Conservation (phyloP, 1,140 invertebrate species). For the Lasaia peninsularis region DNA sequence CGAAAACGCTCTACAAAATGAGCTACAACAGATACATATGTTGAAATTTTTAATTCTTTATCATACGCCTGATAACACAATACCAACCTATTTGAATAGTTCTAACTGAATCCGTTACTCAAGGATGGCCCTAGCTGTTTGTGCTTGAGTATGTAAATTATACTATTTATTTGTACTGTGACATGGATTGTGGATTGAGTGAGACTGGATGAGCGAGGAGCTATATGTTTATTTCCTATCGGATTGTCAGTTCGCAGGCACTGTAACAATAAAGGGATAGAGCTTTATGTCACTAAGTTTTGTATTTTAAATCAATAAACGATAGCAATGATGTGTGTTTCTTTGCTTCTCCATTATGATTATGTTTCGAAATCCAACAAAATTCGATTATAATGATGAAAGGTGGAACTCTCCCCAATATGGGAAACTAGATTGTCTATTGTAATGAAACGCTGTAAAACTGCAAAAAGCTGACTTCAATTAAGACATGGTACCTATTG, state of each 20-base stretch:
- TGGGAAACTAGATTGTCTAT: too few species aligned
- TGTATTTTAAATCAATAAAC: constrained; percentile 78
- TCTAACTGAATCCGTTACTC: constrained; percentile 47
- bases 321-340: constrained; percentile 64
- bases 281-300: constrained; percentile 77
- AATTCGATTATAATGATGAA: too few species aligned
- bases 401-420: too few species aligned
- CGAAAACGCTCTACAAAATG: too few species aligned
- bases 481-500: too few species aligned
- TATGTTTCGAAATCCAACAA: too few species aligned
- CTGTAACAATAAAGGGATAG: constrained; percentile 77
- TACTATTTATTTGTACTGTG: constrained; percentile 73
- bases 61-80: constrained; percentile 36
- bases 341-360: constrained; percentile 20
- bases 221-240: constrained; percentile 75
- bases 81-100: constrained; percentile 55
- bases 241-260: constrained; percentile 76
- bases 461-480: too few species aligned
- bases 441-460: too few species aligned
- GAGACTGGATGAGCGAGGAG: constrained; percentile 50
- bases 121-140: constrained; percentile 61
- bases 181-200: constrained; percentile 49
- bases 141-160: constrained; percentile 69
- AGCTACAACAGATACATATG: too few species aligned
- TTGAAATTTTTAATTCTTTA: too few species aligned